phyloP scores from a whole-genome alignment of 2,888 invertebrate genomes.

The Limnephilus rhombicus region DNA sequence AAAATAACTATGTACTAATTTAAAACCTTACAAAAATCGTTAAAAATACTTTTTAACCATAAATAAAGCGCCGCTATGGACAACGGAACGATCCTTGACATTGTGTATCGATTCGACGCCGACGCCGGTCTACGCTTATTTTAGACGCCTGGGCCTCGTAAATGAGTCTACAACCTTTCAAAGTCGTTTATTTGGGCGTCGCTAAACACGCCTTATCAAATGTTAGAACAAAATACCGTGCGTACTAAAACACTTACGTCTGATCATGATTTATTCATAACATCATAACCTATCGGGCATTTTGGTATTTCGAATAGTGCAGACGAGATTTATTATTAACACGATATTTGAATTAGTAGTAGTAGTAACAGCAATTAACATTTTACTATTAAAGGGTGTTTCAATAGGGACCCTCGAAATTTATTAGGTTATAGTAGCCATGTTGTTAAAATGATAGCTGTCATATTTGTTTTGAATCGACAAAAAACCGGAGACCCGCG shows the following conservation, averaged over 20 bases:
- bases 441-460: too few relatives aligned
- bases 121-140: slow-evolving; percentile 15
- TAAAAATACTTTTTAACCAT: not conserved
- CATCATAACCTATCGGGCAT: not conserved
- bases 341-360: not conserved
- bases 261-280: slow-evolving; percentile 3
- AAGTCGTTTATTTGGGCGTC: slow-evolving; percentile 31
- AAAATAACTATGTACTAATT: not conserved
- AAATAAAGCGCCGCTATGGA: not conserved
- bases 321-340: not conserved
- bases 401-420: too few relatives aligned
- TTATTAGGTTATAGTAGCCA: too few relatives aligned
- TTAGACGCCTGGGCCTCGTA: slow-evolving; percentile 35
- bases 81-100: not conserved
- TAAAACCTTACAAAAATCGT: not conserved
- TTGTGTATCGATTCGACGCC: not conserved
- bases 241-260: not conserved
- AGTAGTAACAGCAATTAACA: not conserved
- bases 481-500: too few relatives aligned
- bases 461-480: too few relatives aligned
- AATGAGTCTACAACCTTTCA: slow-evolving; percentile 40
- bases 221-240: not conserved
- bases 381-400: too few relatives aligned
- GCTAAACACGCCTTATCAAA: slow-evolving; percentile 4
- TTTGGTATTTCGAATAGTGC: not conserved